These are phyloP conservation scores for Syngnathus floridae DNA, from an alignment of 2,113 vertebrate genomes.

Conservation along the genomic window DNA sequence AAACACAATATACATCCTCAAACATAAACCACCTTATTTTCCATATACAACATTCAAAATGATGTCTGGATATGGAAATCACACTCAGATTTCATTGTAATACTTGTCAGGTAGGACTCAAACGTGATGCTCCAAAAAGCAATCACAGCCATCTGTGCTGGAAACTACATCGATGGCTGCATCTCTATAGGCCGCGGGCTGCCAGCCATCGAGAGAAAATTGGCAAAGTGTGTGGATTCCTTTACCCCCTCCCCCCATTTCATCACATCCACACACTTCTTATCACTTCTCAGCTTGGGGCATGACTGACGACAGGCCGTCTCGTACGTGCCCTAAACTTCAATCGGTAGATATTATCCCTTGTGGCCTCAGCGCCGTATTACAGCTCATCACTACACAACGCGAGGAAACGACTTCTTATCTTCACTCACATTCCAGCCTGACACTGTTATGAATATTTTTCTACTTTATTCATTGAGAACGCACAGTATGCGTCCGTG, in stretches of 20 bases:
- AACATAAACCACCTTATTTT: too few species aligned
- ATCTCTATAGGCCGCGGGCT: conserved; percentile 36
- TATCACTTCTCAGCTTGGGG: conserved; percentile 51
- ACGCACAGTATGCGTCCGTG: neutral
- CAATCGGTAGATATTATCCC: conserved; percentile 26
- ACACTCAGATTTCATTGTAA: conserved; percentile 31
- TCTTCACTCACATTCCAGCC: neutral
- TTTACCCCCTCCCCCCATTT: conserved; percentile 9
- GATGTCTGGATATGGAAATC: neutral
- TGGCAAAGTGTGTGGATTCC: conserved; percentile 31
- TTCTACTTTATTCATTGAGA: neutral
- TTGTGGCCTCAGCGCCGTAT: conserved; percentile 4
- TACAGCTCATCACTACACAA: neutral
- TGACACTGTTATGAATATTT: neutral
- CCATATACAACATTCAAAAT: neutral
- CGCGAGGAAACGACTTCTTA: neutral
- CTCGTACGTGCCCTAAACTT: conserved; percentile 25
- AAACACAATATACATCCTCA: too few species aligned
- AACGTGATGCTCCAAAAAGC: conserved; percentile 28
- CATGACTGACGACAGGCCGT: conserved; percentile 34
- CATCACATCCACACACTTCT: conserved; percentile 9
- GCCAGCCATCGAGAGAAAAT: conserved; percentile 31
- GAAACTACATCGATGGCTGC: conserved; percentile 41
- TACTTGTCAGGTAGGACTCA: conserved; percentile 40
- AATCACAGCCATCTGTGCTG: conserved; percentile 50